Conservation (phyloP, 2,797 vertebrate genomes). For the Hypotaenidia philippensis region DNA sequence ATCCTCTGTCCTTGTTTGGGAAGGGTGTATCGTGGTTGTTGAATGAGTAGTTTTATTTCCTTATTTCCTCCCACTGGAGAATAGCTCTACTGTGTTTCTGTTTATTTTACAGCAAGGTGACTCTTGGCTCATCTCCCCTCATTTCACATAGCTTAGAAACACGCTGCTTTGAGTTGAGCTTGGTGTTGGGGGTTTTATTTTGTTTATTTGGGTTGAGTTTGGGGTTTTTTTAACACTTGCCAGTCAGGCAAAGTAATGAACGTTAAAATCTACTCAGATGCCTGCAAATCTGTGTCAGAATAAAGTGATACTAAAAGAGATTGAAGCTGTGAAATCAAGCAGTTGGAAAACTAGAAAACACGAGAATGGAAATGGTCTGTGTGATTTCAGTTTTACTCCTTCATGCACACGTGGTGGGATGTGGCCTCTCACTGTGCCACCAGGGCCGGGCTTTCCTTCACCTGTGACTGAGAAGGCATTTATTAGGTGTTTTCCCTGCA, state of each 20-base stretch:
- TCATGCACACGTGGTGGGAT: not conserved
- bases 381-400: constrained; percentile 7
- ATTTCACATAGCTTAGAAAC: not conserved
- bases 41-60: not conserved
- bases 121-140: not conserved
- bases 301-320: not conserved
- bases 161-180: not conserved
- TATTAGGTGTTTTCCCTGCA: not conserved
- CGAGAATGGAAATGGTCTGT: not conserved
- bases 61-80: not conserved
- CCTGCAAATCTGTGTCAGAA: not conserved
- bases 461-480: not conserved
- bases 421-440: not conserved
- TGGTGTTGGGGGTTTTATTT: not conserved
- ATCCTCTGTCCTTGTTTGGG: not conserved
- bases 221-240: not conserved
- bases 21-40: not conserved
- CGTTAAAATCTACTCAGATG: not conserved
- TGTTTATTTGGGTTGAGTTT: not conserved
- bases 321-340: not conserved
- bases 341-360: not conserved
- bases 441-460: not conserved
- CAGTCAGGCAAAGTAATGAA: not conserved
- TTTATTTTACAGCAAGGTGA: not conserved
- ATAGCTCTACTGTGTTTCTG: not conserved